Evolutionary conservation across 1,140 invertebrate species (phyloP).

Genomic region (Pararge aegeria): DNA sequence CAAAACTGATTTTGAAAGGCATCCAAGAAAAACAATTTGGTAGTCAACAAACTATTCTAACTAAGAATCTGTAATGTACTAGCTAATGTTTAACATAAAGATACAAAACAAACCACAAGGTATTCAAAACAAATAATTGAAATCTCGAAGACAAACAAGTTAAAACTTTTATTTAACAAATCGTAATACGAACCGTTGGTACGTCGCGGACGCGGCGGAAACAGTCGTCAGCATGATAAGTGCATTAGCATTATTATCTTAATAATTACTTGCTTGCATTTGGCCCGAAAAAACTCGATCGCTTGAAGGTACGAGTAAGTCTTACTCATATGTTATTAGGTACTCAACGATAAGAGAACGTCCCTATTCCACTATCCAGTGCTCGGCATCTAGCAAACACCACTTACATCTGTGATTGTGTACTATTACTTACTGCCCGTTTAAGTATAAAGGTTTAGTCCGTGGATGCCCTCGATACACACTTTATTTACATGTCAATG

Average conservation of each 20-base stretch:
- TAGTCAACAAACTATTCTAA: too few species aligned
- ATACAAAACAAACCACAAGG: background rate
- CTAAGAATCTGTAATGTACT: too few species aligned
- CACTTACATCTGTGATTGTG: conserved; percentile 40
- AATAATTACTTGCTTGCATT: conserved; percentile 78
- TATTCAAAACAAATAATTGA: conserved; percentile 3
- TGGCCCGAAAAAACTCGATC: conserved; percentile 66
- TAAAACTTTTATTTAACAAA: conserved; percentile 39
- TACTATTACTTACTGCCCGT: conserved; percentile 57
- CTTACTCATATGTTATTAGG: conserved; percentile 60
- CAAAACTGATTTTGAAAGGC: too few species aligned
- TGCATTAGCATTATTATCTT: conserved; percentile 79
- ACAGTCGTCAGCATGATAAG: conserved; percentile 75
- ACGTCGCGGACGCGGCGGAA: conserved; percentile 62
- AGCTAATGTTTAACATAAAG: background rate
- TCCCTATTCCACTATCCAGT: background rate
- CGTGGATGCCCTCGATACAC: conserved; percentile 38
- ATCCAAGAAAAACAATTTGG: too few species aligned
- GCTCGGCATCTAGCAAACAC: background rate
- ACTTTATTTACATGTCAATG: conserved; percentile 50
- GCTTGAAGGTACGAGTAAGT: conserved; percentile 54
- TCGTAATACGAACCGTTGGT: conserved; percentile 44
- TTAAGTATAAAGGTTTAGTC: conserved; percentile 35
- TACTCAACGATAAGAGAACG: conserved; percentile 41
- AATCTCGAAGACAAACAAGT: conserved; percentile 6